A percentile compares a stretch with the other conserved stretches of the same genome.
Conservation (phyloP, 2,797 vertebrate genomes). For the Crocodylus rhombifer region DNA sequence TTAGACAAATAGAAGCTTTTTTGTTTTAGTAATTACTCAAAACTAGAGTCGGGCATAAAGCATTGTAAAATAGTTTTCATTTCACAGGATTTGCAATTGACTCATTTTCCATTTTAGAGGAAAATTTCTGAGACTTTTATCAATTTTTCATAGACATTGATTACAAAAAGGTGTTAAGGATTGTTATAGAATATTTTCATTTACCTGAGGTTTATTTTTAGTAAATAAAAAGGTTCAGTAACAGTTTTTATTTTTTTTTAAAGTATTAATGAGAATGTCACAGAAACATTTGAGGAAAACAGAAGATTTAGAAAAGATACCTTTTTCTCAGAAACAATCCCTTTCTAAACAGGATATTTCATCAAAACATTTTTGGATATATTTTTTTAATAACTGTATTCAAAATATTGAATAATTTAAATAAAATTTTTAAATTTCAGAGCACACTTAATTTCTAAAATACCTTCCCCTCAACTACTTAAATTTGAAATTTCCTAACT, state of each 20-base stretch:
- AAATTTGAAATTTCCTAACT: too few species aligned
- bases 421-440: too few species aligned
- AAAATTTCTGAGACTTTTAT: background rate
- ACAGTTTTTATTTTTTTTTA: background rate
- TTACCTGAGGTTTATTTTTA: background rate
- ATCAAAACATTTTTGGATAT: too few species aligned
- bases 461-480: too few species aligned
- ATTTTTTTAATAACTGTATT: too few species aligned
- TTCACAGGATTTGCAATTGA: background rate
- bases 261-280: background rate
- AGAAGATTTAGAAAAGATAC: background rate
- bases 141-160: background rate
- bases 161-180: background rate
- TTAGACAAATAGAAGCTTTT: background rate
- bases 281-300: background rate
- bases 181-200: background rate
- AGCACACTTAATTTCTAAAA: too few species aligned
- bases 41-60: background rate
- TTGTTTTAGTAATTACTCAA: background rate
- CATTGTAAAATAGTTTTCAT: background rate
- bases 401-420: too few species aligned
- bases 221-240: accelerated
- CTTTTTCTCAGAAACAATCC: accelerated
- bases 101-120: background rate
- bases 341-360: too few species aligned